Evolutionary conservation across 2,888 invertebrate genomes (phyloP), one percentile per base, ranked within the genome.

Genomic region (Acanthococcus lagerstroemiae): DNA sequence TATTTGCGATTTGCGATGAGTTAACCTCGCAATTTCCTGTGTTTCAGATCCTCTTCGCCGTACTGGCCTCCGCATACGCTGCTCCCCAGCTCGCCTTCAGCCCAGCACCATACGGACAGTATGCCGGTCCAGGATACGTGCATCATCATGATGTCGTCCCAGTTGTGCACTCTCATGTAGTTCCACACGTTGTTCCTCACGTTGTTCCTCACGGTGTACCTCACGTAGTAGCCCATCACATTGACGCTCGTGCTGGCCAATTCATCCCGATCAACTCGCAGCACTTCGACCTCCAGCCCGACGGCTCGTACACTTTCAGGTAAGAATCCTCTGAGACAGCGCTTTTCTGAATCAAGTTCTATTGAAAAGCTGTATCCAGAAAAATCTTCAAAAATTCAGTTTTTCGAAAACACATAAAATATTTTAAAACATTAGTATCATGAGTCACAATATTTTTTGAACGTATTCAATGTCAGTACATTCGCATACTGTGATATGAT

Each of bases 281-380:
- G 60, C 68, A 70, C 66, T 74, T 71, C 63, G 73, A 74, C 67
- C 70, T 73, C 67, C 72, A 72, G 68, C 74, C 73, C 9, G 72
- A 73, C 45, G 73, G 73, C 57, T 73, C 73, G 54, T 74, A 74
- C 69, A 69, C 68, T 26, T 74, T 73, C 69, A 69, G 70, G 74
- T 74, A 69, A 71, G 69, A 66, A 56, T 37, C 3, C 24, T 24
- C 6, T 15, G 27, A 6, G 55, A 7, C 22, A n/a, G 17, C 15
- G 37, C 37, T 37, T 15, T 9, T 7, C 37, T 37, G 7, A 15
- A 37, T n/a, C n/a, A n/a, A n/a, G n/a, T n/a, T n/a, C n/a, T n/a
- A n/a, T n/a, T n/a, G n/a, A n/a, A n/a, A n/a, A n/a, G n/a, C n/a
- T n/a, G n/a, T n/a, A n/a, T n/a, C n/a, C n/a, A n/a, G n/a, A n/a